phyloP scores from a whole-genome alignment of 2,888 invertebrate genomes.

The Micoletzkya japonica region DNA sequence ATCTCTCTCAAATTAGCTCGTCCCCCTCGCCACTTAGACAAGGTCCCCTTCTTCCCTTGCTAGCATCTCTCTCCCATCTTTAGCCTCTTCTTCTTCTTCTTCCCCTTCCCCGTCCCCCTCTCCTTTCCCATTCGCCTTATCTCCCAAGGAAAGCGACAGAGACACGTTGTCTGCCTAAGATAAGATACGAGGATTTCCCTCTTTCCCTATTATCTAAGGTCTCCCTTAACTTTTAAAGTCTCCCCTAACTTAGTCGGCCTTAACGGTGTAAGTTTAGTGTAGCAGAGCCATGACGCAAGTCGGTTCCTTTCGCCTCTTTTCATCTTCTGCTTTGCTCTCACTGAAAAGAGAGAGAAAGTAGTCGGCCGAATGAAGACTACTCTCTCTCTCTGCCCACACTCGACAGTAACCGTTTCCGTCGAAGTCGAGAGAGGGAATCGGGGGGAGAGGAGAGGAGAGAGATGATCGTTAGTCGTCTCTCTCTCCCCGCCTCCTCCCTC shows the following conservation, averaged over 20 bases:
- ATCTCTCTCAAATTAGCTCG: not conserved
- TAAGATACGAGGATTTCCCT: too few species aligned
- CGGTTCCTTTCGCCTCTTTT: too few species aligned
- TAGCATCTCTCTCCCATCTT: not conserved
- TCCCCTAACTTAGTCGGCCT: too few species aligned
- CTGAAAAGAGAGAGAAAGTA: too few species aligned
- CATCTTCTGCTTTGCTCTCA: too few species aligned
- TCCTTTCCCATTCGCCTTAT: not conserved
- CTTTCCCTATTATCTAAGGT: not conserved
- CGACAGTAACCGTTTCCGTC: not conserved
- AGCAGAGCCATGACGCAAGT: too few species aligned
- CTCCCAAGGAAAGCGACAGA: too few species aligned
- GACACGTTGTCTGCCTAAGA: too few species aligned
- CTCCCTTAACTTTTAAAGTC: too few species aligned
- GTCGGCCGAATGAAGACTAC: too few species aligned
- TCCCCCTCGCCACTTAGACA: not conserved
- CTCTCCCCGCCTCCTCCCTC: conserved; percentile 17
- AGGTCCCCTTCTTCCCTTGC: not conserved
- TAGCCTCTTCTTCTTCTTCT: not conserved
- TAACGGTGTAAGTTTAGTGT: too few species aligned
- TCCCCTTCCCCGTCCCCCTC: not conserved
- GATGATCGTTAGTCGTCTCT: conserved; percentile 4
- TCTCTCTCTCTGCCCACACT: not conserved
- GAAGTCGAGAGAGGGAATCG: not conserved
- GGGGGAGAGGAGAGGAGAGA: not conserved